phyloP scores from a whole-genome alignment of 2,113 vertebrate genomes.

The Corapipo altera region DNA sequence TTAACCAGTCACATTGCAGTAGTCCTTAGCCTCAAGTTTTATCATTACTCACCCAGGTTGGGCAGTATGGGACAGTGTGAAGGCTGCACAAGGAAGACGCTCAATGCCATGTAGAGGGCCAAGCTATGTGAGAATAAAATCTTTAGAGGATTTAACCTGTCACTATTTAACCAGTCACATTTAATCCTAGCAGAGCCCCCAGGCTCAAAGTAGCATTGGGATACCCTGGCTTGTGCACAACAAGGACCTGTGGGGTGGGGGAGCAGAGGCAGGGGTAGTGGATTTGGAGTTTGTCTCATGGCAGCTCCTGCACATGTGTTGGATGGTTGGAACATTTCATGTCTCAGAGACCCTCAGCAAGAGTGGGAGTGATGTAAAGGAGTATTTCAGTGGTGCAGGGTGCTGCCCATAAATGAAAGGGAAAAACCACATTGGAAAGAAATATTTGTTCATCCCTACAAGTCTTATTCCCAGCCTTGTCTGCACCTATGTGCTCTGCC shows the following conservation, averaged over 20 bases:
- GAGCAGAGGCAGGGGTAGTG: background rate
- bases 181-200: background rate
- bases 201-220: background rate
- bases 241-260: accelerated
- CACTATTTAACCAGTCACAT: background rate
- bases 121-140: background rate
- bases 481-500: background rate
- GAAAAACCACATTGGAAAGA: background rate
- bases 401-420: background rate
- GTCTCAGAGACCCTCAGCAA: background rate
- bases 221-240: background rate
- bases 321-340: background rate
- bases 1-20: background rate
- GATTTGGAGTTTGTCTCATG: background rate
- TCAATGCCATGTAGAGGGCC: background rate
- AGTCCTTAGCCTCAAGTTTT: background rate
- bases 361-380: background rate
- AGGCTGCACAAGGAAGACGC: background rate
- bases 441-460: background rate
- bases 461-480: background rate
- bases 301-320: background rate
- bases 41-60: background rate
- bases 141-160: background rate
- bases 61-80: background rate
- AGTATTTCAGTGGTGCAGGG: background rate